Evolutionary conservation across 2,888 invertebrate species (phyloP), one percentile per base, ranked within the genome.

Genomic region (Entomobrya multifasciata): DNA sequence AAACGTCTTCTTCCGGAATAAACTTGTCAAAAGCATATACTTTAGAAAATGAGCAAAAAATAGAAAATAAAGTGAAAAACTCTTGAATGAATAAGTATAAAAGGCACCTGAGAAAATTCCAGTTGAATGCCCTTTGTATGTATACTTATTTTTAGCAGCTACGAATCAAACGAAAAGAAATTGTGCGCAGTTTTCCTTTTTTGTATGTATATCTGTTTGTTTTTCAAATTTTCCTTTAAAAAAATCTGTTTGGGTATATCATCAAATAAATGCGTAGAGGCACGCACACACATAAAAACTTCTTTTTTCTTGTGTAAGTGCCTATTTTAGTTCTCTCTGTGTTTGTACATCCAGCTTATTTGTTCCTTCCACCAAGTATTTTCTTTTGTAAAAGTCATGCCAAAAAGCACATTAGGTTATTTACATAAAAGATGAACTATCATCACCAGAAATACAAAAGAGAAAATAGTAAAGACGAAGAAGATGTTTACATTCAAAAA

Each of bases 341-440:
- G 36, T 36, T n/a, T n/a, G n/a, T n/a, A n/a, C n/a, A n/a, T n/a
- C n/a, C n/a, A n/a, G n/a, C n/a, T n/a, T n/a, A n/a, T n/a, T n/a
- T n/a, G n/a, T n/a, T n/a, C n/a, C 36, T 36, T 36, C 5, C 36
- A 4, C 36, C 4, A 6, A 36, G 36, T 36, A 6, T 36, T 8
- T 15, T 20, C 41, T 67, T 20, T 17, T 67, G n/a, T 5, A 62
- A 67, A 41, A 67, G 41, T 41, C 41, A 67, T 22, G 65, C 44
- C 27, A 52, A 52, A 30, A 55, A 36, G 36, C 52, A 55, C 55
- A 52, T 49, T 74, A 30, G 4, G 74, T 74, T 80, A 70, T 80
- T 67, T 80, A 80, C 80, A 80, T 80, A 52, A 80, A 80, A 57
- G 80, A 52, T 80, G 80, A 67, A 80, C 67, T 60, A 49, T 62